Evolutionary conservation across 30 jellyfish, hydroid and myxozoan genomes (phyloP).

Genomic region (Turritopsis rubra): DNA sequence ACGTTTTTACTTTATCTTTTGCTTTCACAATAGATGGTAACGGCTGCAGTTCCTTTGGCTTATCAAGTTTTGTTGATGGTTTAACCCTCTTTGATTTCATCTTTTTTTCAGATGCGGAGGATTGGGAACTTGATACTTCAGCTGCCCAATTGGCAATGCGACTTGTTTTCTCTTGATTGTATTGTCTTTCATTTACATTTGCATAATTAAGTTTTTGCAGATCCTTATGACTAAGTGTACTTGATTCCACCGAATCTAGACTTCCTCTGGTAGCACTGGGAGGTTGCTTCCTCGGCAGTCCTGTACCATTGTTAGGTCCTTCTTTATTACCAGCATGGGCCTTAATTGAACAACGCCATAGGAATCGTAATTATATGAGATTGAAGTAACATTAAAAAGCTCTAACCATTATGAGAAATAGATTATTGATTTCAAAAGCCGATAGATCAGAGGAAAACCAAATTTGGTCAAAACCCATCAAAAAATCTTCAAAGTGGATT

Average conservation of each 20-base stretch:
- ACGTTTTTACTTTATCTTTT: not conserved
- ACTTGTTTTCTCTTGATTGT: not conserved
- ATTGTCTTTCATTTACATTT: not conserved
- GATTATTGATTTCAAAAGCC: too few species aligned
- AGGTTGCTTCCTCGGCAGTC: not conserved
- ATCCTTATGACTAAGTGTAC: not conserved
- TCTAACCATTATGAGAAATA: too few species aligned
- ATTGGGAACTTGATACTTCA: not conserved
- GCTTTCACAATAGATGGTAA: not conserved
- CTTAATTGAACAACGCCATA: not conserved
- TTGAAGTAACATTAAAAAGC: too few species aligned
- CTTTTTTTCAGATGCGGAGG: not conserved
- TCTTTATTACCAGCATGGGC: not conserved
- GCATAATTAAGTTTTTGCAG: not conserved
- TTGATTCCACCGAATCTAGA: not conserved
- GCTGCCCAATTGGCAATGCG: conserved; percentile 16
- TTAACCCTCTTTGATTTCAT: not conserved
- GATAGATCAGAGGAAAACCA: too few species aligned
- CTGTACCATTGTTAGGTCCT: not conserved
- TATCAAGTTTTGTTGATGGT: not conserved
- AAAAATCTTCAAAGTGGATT: not conserved
- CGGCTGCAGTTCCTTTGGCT: not conserved
- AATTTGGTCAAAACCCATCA: too few species aligned
- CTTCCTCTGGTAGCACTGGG: not conserved
- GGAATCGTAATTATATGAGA: not conserved